Evolutionary conservation across 2,113 vertebrate genomes (phyloP).

Genomic region (Narcine bancroftii): DNA sequence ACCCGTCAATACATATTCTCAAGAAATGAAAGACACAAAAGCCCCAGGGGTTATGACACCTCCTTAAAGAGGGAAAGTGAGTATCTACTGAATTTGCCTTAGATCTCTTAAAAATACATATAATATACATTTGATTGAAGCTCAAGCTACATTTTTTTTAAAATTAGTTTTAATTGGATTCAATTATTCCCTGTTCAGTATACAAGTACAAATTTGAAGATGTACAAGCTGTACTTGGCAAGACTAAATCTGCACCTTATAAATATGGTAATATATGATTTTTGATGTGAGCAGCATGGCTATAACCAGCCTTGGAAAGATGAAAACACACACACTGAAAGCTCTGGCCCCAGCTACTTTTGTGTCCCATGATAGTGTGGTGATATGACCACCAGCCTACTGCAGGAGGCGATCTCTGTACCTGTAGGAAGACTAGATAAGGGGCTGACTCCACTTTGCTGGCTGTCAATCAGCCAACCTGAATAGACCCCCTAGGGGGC

Average conservation of each 20-base stretch:
- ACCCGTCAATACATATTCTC: neutral
- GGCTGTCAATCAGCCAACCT: too few relatives aligned
- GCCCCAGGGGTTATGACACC: neutral
- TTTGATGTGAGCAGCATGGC: neutral
- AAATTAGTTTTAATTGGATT: neutral
- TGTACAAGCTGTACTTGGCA: conserved; percentile 1
- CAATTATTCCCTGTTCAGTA: neutral
- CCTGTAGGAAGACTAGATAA: too few relatives aligned
- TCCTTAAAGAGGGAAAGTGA: neutral
- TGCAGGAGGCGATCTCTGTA: too few relatives aligned
- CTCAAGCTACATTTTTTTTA: neutral
- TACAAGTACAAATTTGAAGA: conserved; percentile 10
- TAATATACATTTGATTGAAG: neutral
- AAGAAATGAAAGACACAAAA: neutral
- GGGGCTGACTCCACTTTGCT: too few relatives aligned
- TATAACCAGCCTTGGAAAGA: neutral
- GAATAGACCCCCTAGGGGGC: too few relatives aligned
- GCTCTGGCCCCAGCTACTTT: neutral
- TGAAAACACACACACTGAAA: neutral
- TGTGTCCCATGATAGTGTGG: neutral
- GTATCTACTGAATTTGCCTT: neutral
- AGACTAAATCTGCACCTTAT: conserved; percentile 9
- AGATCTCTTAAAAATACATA: neutral
- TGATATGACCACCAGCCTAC: too few relatives aligned
- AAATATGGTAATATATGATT: neutral